Evolutionary conservation across 2,888 invertebrate genomes (phyloP).

Genomic region (Oeneis ivallda): DNA sequence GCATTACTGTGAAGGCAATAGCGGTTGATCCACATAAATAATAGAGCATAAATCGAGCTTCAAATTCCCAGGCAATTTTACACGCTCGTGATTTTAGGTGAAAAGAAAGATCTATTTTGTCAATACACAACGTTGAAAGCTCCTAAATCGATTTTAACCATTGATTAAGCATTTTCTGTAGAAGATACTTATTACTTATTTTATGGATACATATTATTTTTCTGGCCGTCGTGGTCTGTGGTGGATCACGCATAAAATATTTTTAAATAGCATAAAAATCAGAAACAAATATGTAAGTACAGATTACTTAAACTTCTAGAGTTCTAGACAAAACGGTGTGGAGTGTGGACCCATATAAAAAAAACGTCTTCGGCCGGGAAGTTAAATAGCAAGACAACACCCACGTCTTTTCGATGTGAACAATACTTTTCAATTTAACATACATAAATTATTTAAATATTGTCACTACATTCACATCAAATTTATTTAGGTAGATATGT

Average conservation of each 20-base stretch:
- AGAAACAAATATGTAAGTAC: background rate
- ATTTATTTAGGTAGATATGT: background rate
- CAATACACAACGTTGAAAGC: conserved; percentile 30
- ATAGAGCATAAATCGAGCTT: conserved; percentile 49
- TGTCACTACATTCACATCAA: background rate
- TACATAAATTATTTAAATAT: conserved; percentile 9
- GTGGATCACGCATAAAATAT: too few species aligned
- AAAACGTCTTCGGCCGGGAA: conserved; percentile 1
- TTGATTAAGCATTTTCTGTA: background rate
- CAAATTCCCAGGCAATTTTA: conserved; percentile 51
- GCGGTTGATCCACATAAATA: conserved; percentile 50
- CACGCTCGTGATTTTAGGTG: conserved; percentile 47
- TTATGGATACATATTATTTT: background rate
- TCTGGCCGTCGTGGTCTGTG: too few species aligned
- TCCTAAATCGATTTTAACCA: conserved; percentile 30
- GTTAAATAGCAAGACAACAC: background rate
- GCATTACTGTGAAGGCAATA: conserved; percentile 42
- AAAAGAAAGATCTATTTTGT: conserved; percentile 31
- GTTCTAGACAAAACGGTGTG: background rate
- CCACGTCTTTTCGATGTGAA: conserved; percentile 2
- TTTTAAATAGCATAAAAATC: too few species aligned
- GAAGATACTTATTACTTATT: background rate
- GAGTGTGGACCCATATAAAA: background rate
- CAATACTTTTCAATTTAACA: conserved; percentile 10
- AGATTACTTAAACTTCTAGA: background rate